phyloP scores from a whole-genome alignment of 2,113 vertebrate genomes.

The Barbus barbus region DNA sequence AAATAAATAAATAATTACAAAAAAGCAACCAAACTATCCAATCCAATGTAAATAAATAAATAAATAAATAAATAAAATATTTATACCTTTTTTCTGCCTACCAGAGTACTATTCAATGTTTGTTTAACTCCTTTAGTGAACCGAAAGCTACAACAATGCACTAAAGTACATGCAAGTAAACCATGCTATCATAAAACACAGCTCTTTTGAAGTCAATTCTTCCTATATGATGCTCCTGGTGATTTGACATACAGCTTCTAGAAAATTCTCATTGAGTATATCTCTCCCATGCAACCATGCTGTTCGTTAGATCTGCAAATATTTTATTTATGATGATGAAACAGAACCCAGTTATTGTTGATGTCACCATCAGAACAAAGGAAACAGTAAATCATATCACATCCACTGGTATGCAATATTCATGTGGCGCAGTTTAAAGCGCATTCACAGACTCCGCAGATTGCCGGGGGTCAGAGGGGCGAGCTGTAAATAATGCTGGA shows the following conservation, averaged over 20 bases:
- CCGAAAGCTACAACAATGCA: not conserved
- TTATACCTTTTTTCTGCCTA: not conserved
- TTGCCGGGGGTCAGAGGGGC: not conserved
- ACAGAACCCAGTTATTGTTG: slow-evolving; percentile 60
- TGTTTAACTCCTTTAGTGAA: not conserved
- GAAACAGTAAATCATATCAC: slow-evolving; percentile 65
- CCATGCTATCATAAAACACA: not conserved
- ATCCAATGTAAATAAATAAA: too few relatives aligned
- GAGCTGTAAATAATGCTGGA: slow-evolving; percentile 44
- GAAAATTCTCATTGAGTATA: not conserved
- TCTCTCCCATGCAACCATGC: slow-evolving; percentile 30
- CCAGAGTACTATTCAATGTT: not conserved
- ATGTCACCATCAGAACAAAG: slow-evolving; percentile 63
- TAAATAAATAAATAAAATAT: not conserved
- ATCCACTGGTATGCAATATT: slow-evolving; percentile 67
- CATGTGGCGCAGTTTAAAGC: slow-evolving; percentile 53
- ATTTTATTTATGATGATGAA: slow-evolving; percentile 69
- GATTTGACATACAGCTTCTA: not conserved
- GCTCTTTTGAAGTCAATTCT: not conserved
- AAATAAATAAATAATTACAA: not conserved
- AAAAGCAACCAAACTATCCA: too few relatives aligned
- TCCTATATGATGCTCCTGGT: not conserved
- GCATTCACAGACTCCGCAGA: slow-evolving; percentile 57
- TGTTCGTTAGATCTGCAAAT: slow-evolving; percentile 56
- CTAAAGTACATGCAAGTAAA: not conserved